phyloP scores from a whole-genome alignment of 2,888 invertebrate genomes.

The Drosophila pseudotakahashii region DNA sequence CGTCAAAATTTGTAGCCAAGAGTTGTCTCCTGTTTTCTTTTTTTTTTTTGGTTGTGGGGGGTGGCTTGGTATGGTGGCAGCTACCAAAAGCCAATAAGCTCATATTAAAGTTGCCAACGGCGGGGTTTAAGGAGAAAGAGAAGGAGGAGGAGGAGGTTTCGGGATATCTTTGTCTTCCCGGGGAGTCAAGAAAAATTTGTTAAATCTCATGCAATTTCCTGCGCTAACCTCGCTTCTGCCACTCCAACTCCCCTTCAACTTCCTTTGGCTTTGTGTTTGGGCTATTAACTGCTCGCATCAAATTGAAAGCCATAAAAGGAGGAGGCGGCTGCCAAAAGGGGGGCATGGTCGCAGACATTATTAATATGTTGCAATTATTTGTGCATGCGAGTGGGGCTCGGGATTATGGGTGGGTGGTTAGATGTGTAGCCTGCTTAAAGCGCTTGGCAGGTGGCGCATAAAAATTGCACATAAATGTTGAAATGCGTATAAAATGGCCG shows the following conservation, averaged over 20 bases:
- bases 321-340: not conserved
- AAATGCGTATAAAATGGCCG: conserved; percentile 15
- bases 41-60: conserved; percentile 27
- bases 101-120: conserved; percentile 63
- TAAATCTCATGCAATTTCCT: conserved; percentile 39
- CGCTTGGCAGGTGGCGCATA: conserved; percentile 34
- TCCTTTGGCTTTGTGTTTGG: conserved; percentile 34
- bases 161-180: conserved; percentile 29
- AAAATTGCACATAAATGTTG: conserved; percentile 40
- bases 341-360: conserved; percentile 52
- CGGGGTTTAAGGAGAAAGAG: no score
- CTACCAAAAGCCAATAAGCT: conserved; percentile 71
- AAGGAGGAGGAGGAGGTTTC: not conserved
- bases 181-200: conserved; percentile 19
- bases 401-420: not conserved
- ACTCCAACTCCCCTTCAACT: not conserved
- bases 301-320: conserved; percentile 58
- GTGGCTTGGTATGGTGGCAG: conserved; percentile 3
- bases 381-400: conserved; percentile 32
- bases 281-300: conserved; percentile 63
- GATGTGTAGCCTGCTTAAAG: no score
- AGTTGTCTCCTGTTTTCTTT: conserved; percentile 28
- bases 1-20: conserved; percentile 52
- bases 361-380: conserved; percentile 72
- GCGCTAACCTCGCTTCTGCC: not conserved